Conservation (phyloP, 1,140 invertebrate genomes). For the Saccostrea echinata region DNA sequence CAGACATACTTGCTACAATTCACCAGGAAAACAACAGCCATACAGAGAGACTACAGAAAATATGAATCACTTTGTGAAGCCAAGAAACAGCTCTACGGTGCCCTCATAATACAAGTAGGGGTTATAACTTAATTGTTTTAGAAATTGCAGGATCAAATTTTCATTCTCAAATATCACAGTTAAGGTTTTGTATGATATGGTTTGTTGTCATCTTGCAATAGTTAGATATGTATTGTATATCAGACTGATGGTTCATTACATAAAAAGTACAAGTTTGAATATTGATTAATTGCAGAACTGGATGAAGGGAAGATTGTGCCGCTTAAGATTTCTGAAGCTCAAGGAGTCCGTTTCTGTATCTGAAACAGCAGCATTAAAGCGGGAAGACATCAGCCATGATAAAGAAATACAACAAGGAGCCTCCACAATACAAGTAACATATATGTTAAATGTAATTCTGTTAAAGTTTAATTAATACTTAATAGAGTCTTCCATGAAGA, state of each 20-base stretch:
- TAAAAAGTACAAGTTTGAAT: background rate
- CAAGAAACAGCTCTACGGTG: constrained; percentile 56
- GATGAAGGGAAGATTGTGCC: constrained; percentile 57
- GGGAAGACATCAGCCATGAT: constrained; percentile 55
- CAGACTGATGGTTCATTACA: too few species aligned
- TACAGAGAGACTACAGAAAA: constrained; percentile 69
- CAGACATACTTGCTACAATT: constrained; percentile 50
- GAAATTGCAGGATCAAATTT: too few species aligned
- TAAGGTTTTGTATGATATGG: background rate
- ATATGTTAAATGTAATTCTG: too few species aligned
- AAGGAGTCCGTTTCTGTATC: constrained; percentile 60
- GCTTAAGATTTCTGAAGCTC: constrained; percentile 60
- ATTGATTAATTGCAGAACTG: constrained; percentile 61
- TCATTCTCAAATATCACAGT: background rate
- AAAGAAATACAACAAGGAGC: constrained; percentile 26
- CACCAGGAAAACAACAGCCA: constrained; percentile 53
- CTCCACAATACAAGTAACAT: background rate
- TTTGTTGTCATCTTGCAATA: background rate
- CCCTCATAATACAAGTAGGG: constrained; percentile 67
- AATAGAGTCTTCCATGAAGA: too few species aligned
- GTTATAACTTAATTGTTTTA: too few species aligned
- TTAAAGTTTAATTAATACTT: too few species aligned
- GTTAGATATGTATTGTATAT: too few species aligned
- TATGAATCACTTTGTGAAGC: constrained; percentile 55
- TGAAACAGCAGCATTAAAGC: constrained; percentile 61